Evolutionary conservation across 2,888 invertebrate species (phyloP), one percentile per base, ranked within the genome.

Genomic region (Agapetus fuscipes): DNA sequence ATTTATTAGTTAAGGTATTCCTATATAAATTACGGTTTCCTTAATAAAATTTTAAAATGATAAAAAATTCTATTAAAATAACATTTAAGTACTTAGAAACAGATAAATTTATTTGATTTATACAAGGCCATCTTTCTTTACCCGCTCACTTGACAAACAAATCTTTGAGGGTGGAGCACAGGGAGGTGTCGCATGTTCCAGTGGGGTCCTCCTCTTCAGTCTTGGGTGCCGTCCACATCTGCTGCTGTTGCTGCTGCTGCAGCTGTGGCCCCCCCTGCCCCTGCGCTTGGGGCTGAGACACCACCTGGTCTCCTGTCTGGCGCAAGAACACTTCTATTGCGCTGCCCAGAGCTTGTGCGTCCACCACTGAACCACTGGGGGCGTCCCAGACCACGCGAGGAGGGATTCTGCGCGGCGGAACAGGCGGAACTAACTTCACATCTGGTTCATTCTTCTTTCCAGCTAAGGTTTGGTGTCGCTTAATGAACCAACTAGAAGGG

Each of bases 151-250:
- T 88, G 57, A 86, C 87, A 60, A 88, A 88, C 35, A 88, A 76
- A 63, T 88, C 87, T 62, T 88, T 88, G 36, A 88, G 66, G 30
- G 87, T 83, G 48, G 86, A 80, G 65, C 87, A 87, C 50, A 88
- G 73, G 17, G 83, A 82, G 28, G 84, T 79, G 53, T 88, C 87
- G 62, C 86, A 85, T 16, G 80, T 72, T 51, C 83, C 83, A 40
- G 72, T 61, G 17, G 72, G 64, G 41, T 78, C 73, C 39, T 81
- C 80, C 25, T 82, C 83, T 43, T 82, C 83, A 27, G 71, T 71
- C 56, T 78, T 76, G 50, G 64, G 66, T 9, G 68, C 60, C 51
- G 75, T 78, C 81, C 81, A 81, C n/a, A n/a, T n/a, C n/a, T n/a
- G n/a, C n/a, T n/a, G n/a, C n/a, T n/a, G n/a, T n/a, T 45, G 12